Evolutionary conservation across 1,140 invertebrate genomes (phyloP).

Genomic region (Leptoteleia sp.): DNA sequence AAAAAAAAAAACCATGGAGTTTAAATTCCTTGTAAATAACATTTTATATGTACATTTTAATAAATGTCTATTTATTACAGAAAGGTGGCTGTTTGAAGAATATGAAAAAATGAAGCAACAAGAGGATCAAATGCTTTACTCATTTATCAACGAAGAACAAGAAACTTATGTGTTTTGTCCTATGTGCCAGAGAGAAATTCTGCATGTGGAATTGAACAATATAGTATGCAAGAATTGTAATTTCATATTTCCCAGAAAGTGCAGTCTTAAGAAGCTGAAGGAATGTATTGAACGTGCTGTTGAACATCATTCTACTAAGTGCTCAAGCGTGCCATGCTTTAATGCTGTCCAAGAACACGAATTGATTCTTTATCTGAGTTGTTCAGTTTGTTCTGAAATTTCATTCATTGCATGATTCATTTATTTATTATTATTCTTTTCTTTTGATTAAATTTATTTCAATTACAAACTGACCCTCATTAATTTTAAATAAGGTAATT

Average conservation of each 20-base stretch:
- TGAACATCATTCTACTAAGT: conserved; percentile 67
- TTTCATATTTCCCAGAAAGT: conserved; percentile 65
- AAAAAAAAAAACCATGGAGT: too few species aligned
- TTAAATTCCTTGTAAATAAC: too few species aligned
- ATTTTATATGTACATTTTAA: too few species aligned
- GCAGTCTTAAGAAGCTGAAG: conserved; percentile 60
- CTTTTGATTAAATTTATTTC: too few species aligned
- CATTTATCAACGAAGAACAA: conserved; percentile 51
- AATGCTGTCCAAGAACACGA: conserved; percentile 64
- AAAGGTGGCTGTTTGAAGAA: conserved; percentile 77
- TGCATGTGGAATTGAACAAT: conserved; percentile 57
- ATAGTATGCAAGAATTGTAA: conserved; percentile 69
- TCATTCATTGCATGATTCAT: conserved; percentile 14
- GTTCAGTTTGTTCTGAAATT: conserved; percentile 51
- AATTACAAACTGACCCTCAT: too few species aligned
- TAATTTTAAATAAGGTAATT: too few species aligned
- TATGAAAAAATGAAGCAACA: conserved; percentile 73
- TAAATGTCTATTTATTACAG: conserved; percentile 71
- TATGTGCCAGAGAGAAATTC: conserved; percentile 69
- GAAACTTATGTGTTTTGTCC: conserved; percentile 71
- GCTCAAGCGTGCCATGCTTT: conserved; percentile 67
- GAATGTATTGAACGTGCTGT: conserved; percentile 61
- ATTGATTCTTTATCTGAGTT: conserved; percentile 69
- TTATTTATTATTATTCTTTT: too few species aligned
- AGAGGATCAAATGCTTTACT: conserved; percentile 69